Base-by-base conservation (phyloP, 2,113 vertebrate species). In the Catharus fuscescens region DNA sequence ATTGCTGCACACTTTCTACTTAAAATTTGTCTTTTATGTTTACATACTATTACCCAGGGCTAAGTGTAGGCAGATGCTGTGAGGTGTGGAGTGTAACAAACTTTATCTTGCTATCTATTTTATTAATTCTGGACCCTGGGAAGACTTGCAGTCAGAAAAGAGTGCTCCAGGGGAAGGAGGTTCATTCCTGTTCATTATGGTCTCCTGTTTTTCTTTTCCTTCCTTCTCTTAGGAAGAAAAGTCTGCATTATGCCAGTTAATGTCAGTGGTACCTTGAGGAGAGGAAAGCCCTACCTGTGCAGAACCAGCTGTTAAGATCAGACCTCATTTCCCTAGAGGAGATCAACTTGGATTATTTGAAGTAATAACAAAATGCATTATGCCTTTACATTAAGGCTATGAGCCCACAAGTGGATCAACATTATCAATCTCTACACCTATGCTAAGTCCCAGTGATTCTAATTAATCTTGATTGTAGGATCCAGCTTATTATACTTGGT, bases 321-420 rank as follows among this genome's bases (percentile, higher is more conserved):
- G 72, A 34, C 52, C 60, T 86, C 17, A 42, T 90, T 95, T 84
- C 61, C 66, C 47, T 90, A 74, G 87, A 94, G 56, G 38, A 94
- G 83, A 92, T 96, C 48, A 71, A 14, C 61, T 79, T 81, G 93
- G 82, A 92, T 96, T 92, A 83, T 94, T 88, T 78, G 53, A 92
- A 93, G 76, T 88, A 92, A 80, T 92, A 88, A 88, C 85, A 78
- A 88, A 85, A 90, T 90, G 56, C 72, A 90, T 60, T 70, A 54
- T 94, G 64, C 12, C 82, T 96, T 93, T 93, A 60, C 67, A 74
- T 86, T 90, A 97, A 94, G 65, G 82, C 82, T 93, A 3, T 92
- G 80, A 96, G 95, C 80, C 67, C 69, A 42, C 85, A 92, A 94
- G 80, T 86, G 67, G 88, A 96, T 96, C 81, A 91, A 28, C 76